These are phyloP conservation scores for Mesoclemmys tuberculata DNA, from an alignment of 2,113 vertebrate species.

Conservation along the genomic window DNA sequence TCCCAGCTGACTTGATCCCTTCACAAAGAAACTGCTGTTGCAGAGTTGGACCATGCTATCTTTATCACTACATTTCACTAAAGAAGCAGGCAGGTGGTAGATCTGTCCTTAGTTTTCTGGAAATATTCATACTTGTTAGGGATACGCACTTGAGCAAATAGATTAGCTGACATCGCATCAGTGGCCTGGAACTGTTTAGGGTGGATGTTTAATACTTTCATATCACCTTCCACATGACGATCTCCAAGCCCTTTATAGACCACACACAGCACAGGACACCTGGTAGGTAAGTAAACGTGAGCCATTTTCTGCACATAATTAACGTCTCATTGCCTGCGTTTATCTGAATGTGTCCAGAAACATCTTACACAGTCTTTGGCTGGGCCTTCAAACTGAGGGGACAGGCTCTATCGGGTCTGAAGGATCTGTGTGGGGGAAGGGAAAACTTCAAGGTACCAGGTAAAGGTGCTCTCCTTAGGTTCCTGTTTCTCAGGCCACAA, in stretches of 20 bases:
- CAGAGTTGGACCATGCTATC: neutral
- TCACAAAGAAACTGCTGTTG: neutral
- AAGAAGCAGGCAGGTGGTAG: neutral
- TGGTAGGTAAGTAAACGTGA: neutral
- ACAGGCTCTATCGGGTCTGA: neutral
- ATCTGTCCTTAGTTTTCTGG: neutral
- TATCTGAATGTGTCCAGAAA: neutral
- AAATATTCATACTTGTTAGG: neutral
- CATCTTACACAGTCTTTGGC: neutral
- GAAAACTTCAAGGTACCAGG: conserved; percentile 9
- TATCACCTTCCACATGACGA: neutral
- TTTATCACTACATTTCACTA: neutral
- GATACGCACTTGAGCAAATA: neutral
- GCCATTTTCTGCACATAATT: neutral
- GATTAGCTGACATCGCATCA: neutral
- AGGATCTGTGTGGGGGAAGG: neutral
- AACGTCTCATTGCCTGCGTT: neutral
- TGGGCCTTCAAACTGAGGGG: neutral
- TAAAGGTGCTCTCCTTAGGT: neutral
- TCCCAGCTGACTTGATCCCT: neutral
- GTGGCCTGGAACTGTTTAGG: neutral
- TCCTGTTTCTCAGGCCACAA: neutral
- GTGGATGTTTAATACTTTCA: neutral
- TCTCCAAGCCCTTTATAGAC: neutral
- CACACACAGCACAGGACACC: neutral